Base-by-base conservation (phyloP, 1,140 invertebrate genomes). In the Doryteuthis pealeii region DNA sequence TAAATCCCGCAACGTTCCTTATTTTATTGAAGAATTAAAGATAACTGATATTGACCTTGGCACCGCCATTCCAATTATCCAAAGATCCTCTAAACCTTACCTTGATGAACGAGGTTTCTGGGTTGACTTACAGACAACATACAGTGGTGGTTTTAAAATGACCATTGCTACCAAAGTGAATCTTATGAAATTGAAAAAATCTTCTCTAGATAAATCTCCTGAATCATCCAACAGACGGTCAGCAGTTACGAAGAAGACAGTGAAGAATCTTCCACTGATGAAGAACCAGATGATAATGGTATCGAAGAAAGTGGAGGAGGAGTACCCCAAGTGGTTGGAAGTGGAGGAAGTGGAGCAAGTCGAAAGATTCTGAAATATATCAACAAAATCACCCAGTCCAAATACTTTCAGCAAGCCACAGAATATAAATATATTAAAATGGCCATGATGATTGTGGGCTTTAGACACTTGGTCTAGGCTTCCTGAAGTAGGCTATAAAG, bases 141-240 rank as follows among this genome's bases (percentile, higher is more conserved):
- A 99, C 88, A 92, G 94, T 79, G 97, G 97, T 40, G 91, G 92
- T 70, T 91, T 95, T 35, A 91, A 92, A 73, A 93, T 99, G 90
- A 96, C 94, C 1, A 91, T 99, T n/a, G 94, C 96, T 82, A 99
- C 97, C 0, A 96, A 97, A 86, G 88, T 98, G 31, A 98, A 99
- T 89, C 89, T 99, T 49, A 92, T 98, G 91, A 96, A 95, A 84
- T 89, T 98, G 12, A 90, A 89, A 71, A 84, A 86, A 33, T 26
- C 69, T 15, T 28, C 70, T 33, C 65, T 33, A 28, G 45, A 67
- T 14, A 73, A 78, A 35, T 65, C 54, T 66, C 65, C 65, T 18
- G 65, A 18, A 18, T 26, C 14, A 12, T 18, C 65, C 15, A 66
- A 26, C 22, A 66, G 65, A 66, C 22, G 65, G 65, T 66, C 12